Percentiles rank a stretch among this genome's conserved stretches.
Conservation (phyloP, 2,113 vertebrate species). For the Ranitomeya variabilis region DNA sequence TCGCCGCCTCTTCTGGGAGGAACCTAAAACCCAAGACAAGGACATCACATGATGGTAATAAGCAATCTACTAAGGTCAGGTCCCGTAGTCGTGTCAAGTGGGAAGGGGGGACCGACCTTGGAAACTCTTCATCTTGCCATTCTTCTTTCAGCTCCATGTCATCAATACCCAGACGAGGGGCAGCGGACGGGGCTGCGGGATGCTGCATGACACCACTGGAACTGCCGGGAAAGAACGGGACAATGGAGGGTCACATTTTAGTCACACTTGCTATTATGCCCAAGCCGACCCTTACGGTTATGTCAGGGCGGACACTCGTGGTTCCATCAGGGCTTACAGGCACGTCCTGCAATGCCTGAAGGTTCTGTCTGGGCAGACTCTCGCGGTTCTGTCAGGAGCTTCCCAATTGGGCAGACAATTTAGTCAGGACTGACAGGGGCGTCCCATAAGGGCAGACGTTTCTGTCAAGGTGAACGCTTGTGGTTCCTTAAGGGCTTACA, state of each 20-base stretch:
- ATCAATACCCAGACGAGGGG: constrained; percentile 42
- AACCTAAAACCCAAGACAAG: constrained; percentile 56
- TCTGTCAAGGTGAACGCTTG: too few relatives aligned
- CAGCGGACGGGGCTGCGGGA: background rate
- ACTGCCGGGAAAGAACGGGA: background rate
- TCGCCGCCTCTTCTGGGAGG: constrained; percentile 63
- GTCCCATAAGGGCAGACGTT: too few relatives aligned
- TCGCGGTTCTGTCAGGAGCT: too few relatives aligned
- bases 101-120: constrained; percentile 66
- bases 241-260: background rate
- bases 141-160: constrained; percentile 81
- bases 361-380: too few relatives aligned
- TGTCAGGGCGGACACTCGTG: too few relatives aligned
- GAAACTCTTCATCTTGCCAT: constrained; percentile 85
- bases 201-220: background rate
- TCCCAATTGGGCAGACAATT: too few relatives aligned
- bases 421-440: too few relatives aligned
- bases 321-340: too few relatives aligned
- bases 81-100: background rate
- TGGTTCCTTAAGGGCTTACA: too few relatives aligned
- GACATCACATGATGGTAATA: background rate
- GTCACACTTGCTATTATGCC: too few relatives aligned
- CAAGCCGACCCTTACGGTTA: too few relatives aligned
- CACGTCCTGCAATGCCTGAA: too few relatives aligned
- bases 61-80: background rate